A percentile compares a stretch with the other conserved stretches of the same genome.
These are phyloP conservation scores for Drosophila borborema DNA, from an alignment of 2,888 invertebrate species.

Conservation along the genomic window DNA sequence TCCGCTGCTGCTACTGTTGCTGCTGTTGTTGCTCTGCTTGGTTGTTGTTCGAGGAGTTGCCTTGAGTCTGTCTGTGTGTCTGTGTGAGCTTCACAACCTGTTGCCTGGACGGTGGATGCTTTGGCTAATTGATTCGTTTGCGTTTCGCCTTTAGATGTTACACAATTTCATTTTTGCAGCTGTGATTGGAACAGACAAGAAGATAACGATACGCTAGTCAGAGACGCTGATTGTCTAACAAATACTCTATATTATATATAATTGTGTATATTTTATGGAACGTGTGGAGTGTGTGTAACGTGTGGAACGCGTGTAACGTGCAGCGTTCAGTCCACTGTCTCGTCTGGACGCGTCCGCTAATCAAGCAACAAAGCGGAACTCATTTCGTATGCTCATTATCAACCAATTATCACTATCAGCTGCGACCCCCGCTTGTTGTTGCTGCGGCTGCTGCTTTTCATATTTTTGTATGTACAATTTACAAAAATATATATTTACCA, in stretches of 20 bases:
- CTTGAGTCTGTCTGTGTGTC: not conserved
- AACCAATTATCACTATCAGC: slow-evolving; percentile 57
- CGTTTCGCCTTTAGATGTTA: slow-evolving; percentile 14
- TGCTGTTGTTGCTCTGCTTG: not conserved
- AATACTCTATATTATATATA: slow-evolving; percentile 5
- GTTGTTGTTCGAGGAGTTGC: not conserved
- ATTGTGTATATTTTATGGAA: not conserved
- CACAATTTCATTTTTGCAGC: slow-evolving; percentile 45
- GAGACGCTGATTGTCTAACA: slow-evolving; percentile 17
- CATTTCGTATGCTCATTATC: slow-evolving; percentile 48
- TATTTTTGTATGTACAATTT: slow-evolving; percentile 23
- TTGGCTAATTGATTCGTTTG: slow-evolving; percentile 11
- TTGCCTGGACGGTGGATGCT: slow-evolving; percentile 44
- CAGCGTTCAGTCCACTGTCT: not conserved
- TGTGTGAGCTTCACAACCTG: slow-evolving; percentile 45
- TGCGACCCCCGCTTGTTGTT: slow-evolving; percentile 31
- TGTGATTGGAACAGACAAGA: slow-evolving; percentile 16
- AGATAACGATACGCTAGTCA: slow-evolving; percentile 10
- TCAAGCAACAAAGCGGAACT: slow-evolving; percentile 52
- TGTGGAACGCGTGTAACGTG: not conserved
- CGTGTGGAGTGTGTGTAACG: not conserved
- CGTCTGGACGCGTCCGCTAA: slow-evolving; percentile 20
- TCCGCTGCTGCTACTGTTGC: not conserved
- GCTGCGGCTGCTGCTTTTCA: slow-evolving; percentile 10
- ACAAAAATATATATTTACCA: slow-evolving; percentile 18